Conservation (phyloP, 2,797 vertebrate genomes). For the Loris lydekkerianus region DNA sequence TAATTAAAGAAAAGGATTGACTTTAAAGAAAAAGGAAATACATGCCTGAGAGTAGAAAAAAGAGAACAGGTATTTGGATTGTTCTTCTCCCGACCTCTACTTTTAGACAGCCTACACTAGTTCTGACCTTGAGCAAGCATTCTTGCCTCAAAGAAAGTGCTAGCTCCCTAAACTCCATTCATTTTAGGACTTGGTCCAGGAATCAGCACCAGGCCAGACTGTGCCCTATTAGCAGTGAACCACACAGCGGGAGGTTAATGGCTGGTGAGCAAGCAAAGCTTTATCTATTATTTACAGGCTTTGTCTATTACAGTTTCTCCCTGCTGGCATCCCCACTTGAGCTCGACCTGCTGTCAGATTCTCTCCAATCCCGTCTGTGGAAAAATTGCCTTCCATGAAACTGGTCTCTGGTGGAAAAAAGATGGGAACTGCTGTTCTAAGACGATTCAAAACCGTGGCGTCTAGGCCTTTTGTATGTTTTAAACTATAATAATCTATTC, state of each 20-base stretch:
- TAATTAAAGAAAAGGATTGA: not conserved
- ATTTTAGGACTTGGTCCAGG: not conserved
- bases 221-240: too few species aligned
- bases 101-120: not conserved
- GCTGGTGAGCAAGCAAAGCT: too few species aligned
- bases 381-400: too few species aligned
- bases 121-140: not conserved
- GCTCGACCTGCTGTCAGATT: too few species aligned
- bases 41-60: not conserved
- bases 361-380: too few species aligned
- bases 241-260: too few species aligned
- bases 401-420: too few species aligned
- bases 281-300: too few species aligned
- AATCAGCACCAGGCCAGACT: too few species aligned
- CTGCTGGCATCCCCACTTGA: too few species aligned
- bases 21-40: not conserved
- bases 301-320: too few species aligned
- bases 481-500: not conserved
- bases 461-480: not conserved
- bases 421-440: too few species aligned
- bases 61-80: not conserved
- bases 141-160: slow-evolving; percentile 47
- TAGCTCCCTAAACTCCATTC: not conserved
- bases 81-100: not conserved
- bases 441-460: not conserved